Percentiles rank a stretch among this genome's conserved stretches.
Conservation (phyloP, 1,140 invertebrate species). For the Eupristina koningsbergeri region DNA sequence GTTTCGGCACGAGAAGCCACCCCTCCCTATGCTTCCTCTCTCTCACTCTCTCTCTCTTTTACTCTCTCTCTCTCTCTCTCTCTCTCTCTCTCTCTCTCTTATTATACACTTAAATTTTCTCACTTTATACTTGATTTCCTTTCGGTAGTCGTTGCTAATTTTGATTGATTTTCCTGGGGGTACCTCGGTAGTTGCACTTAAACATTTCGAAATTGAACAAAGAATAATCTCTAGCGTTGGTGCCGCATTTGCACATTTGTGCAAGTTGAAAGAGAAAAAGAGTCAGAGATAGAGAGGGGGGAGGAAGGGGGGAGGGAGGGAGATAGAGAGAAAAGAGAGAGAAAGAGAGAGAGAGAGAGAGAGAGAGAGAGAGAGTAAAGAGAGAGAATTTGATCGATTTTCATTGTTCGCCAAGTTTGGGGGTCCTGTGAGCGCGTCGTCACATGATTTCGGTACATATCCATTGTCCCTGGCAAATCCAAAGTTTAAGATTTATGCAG, state of each 20-base stretch:
- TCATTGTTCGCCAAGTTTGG: not conserved
- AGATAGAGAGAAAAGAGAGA: not conserved
- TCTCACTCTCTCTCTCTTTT: no score
- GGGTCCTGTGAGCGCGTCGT: not conserved
- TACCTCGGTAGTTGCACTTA: not conserved
- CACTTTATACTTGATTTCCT: not conserved
- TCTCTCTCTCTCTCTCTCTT: constrained; percentile 21
- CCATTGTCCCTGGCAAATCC: no score
- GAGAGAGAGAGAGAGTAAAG: not conserved
- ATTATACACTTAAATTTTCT: not conserved
- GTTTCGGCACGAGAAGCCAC: constrained; percentile 36
- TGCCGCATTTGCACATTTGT: not conserved
- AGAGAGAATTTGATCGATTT: constrained; percentile 17
- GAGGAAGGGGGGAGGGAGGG: not conserved
- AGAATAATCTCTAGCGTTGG: not conserved
- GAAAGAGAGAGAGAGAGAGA: not conserved
- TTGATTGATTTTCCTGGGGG: not conserved
- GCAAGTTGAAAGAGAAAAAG: not conserved
- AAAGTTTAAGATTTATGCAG: not conserved
- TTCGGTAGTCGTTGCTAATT: not conserved
- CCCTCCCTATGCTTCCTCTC: constrained; percentile 17
- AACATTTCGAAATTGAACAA: not conserved
- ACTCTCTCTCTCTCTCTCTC: constrained; percentile 2
- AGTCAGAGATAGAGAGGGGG: no score
- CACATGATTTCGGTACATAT: not conserved